Evolutionary conservation across 2,113 vertebrate genomes (phyloP).

Genomic region (Carassius auratus): DNA sequence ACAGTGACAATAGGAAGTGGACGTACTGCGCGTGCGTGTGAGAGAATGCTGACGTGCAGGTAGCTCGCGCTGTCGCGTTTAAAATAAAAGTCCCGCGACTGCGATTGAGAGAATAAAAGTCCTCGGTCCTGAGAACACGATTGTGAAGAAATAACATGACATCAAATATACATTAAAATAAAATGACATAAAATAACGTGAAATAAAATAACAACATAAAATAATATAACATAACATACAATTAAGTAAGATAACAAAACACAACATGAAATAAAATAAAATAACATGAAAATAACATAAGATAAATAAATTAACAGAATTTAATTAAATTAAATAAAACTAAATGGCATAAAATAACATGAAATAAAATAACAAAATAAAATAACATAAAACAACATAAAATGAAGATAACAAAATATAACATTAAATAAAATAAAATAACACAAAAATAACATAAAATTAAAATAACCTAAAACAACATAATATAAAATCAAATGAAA

Average conservation of each 20-base stretch:
- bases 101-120: background rate
- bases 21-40: slow-evolving; percentile 5
- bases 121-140: too few relatives aligned
- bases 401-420: background rate
- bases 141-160: background rate
- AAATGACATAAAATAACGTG: background rate
- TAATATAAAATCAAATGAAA: too few relatives aligned
- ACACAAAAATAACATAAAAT: background rate
- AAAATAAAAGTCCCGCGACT: background rate
- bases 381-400: background rate
- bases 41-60: slow-evolving; percentile 23
- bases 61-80: background rate
- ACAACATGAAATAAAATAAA: background rate
- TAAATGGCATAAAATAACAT: background rate
- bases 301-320: background rate
- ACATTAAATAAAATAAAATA: too few relatives aligned
- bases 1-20: slow-evolving; percentile 32
- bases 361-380: background rate
- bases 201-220: too few relatives aligned
- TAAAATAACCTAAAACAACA: too few relatives aligned
- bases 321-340: too few relatives aligned
- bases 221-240: too few relatives aligned
- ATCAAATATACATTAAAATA: background rate
- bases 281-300: background rate
- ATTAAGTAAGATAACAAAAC: too few relatives aligned